Evolutionary conservation across 1,140 invertebrate species (phyloP), one percentile per base, ranked within the genome.

Genomic region (Lysiphlebus fabarum): DNA sequence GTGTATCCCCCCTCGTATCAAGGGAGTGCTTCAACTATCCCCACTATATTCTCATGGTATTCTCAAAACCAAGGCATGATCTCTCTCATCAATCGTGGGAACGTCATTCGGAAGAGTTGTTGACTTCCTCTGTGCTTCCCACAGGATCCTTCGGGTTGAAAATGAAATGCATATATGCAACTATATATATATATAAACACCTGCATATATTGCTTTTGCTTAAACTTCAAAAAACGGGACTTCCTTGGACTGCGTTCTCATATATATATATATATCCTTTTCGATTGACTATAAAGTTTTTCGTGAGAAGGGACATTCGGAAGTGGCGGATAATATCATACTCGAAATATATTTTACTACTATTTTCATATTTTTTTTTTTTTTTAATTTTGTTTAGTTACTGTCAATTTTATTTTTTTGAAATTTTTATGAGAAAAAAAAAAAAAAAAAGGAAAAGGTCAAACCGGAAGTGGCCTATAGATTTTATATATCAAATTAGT

Each of bases 121-220:
- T 79, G 77, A 79, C 77, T 79, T 79, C 77, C 76, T 74, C 69
- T 70, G 71, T 69, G 70, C 75, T 78, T 79, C 76, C 74, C 77
- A 79, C 74, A 79, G 76, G 72, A 77, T 69, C 67, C 17, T 26
- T 69, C 65, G 64, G 59, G 47, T 62, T 61, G 44, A 67, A 53
- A 67, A 8, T 37, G 49, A 36, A 62, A 68, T 75, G 69, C 77
- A 79, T 76, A 73, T 76, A 73, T 72, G 73, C 49, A 47, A 36
- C 34, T 51, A 38, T 2, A 11, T 51, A 10, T 38, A 12, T 38
- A 4, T 26, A 26, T 26, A 53, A 40, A 55, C 59, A 62, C 60
- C 58, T 57, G 64, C 53, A 62, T 63, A 26, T 26, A 26, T 26
- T 26, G 17, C 17, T 26, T 26, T 26, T 26, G 17, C 17, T 26